These are phyloP conservation scores for Vidua macroura DNA, from an alignment of 2,113 vertebrate species.

Conservation along the genomic window DNA sequence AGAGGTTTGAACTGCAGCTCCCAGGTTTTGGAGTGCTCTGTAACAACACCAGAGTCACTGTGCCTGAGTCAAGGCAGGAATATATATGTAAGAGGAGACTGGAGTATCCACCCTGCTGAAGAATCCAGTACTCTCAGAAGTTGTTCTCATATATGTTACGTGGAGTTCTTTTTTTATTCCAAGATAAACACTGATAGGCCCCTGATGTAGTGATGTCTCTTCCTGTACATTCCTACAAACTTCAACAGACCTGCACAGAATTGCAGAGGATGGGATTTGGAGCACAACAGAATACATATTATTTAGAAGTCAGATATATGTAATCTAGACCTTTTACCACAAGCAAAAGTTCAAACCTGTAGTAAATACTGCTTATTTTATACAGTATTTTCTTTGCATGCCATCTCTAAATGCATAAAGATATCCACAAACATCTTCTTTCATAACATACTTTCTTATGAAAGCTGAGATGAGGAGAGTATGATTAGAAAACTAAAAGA, in stretches of 20 bases:
- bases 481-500: conserved; percentile 4
- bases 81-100: neutral
- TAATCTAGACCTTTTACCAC: neutral
- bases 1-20: neutral
- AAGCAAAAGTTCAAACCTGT: neutral
- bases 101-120: neutral
- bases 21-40: neutral
- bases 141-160: neutral
- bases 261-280: neutral
- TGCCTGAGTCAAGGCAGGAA: neutral
- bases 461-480: neutral
- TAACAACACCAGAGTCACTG: neutral
- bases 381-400: neutral
- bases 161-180: neutral
- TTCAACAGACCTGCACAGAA: neutral
- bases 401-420: neutral
- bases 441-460: neutral
- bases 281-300: neutral
- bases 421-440: neutral
- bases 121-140: neutral
- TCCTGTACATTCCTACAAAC: neutral
- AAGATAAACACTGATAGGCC: neutral
- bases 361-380: neutral
- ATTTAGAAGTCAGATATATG: neutral
- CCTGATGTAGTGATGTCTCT: neutral